Conservation (phyloP, 2,797 vertebrate genomes). For the Enteromius radiatus region DNA sequence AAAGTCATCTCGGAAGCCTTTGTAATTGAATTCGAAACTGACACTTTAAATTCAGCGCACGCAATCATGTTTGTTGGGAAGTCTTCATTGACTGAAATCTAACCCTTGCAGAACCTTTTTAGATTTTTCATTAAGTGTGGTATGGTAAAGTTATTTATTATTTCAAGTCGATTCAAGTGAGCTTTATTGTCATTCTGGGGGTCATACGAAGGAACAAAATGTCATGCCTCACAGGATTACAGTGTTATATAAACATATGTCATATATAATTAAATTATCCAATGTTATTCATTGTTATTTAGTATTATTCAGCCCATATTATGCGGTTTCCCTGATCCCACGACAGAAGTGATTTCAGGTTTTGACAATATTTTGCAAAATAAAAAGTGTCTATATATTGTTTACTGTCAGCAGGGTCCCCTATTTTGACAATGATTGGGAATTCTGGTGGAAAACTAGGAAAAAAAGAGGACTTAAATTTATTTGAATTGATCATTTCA, state of each 20-base stretch:
- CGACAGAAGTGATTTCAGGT: background rate
- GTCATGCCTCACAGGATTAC: background rate
- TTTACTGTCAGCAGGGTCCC: background rate
- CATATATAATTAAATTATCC: background rate
- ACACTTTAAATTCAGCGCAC: background rate
- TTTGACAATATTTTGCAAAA: background rate
- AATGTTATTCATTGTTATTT: background rate
- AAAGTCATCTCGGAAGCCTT: background rate
- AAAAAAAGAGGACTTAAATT: background rate
- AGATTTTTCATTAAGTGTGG: background rate
- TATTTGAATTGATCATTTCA: background rate
- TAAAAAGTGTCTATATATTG: background rate
- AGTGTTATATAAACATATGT: background rate
- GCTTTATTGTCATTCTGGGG: background rate
- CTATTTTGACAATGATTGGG: too few species aligned
- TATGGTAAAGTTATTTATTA: background rate
- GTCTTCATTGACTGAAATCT: slow-evolving; percentile 3
- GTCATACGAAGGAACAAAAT: background rate
- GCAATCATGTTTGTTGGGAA: background rate
- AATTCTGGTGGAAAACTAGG: background rate
- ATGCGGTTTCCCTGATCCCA: background rate
- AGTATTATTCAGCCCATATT: background rate
- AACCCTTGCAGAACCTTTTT: background rate
- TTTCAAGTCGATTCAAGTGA: background rate
- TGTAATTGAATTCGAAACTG: background rate